A percentile compares a stretch with the other conserved stretches of the same genome.
Evolutionary conservation across 37 sponge, comb jelly and placozoan genomes (phyloP).

Genomic region (Geodia barretti): DNA sequence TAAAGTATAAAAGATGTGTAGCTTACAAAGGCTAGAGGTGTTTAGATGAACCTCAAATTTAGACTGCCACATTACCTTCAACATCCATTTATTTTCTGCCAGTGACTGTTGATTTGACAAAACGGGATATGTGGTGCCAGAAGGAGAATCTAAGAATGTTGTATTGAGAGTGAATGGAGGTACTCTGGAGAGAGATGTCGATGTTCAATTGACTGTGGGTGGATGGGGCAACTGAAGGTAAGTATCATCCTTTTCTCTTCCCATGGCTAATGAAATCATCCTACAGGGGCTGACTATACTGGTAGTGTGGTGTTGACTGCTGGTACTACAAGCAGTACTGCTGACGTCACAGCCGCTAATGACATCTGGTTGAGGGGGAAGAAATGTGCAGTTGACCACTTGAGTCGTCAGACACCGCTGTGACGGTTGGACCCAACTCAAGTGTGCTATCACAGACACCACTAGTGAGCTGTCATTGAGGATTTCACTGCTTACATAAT

Average conservation of each 20-base stretch:
- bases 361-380: background rate
- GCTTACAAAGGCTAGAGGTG: too few relatives aligned
- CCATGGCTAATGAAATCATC: too few relatives aligned
- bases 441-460: background rate
- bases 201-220: background rate
- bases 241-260: background rate
- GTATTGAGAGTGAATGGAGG: background rate
- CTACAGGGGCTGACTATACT: background rate
- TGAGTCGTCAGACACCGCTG: background rate
- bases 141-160: background rate
- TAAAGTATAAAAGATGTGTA: too few relatives aligned
- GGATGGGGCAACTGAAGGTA: background rate
- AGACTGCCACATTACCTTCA: too few relatives aligned
- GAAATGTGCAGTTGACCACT: background rate
- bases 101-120: slow-evolving; percentile 7
- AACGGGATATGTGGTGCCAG: background rate
- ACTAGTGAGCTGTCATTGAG: background rate
- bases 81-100: too few relatives aligned
- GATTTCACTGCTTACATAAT: too few relatives aligned
- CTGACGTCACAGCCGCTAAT: background rate
- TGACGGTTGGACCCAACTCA: background rate
- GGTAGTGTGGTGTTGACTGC: background rate
- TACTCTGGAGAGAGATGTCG: background rate
- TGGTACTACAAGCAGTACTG: background rate
- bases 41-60: too few relatives aligned